Evolutionary conservation across 2,113 vertebrate species (phyloP).

Genomic region (Microcebus tavaratra): DNA sequence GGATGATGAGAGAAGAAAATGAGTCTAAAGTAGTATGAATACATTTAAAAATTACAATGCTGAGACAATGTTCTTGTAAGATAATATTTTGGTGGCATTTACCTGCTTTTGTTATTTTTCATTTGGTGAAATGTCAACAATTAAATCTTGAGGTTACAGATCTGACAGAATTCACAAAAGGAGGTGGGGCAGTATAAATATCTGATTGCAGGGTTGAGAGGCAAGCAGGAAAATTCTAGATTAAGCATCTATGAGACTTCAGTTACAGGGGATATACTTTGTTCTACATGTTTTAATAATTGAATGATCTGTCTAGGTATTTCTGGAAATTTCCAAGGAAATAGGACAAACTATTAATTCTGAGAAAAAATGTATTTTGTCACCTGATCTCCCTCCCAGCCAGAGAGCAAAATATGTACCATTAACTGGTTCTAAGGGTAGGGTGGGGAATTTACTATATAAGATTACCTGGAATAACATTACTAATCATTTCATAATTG

Average conservation of each 20-base stretch:
- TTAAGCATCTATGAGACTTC: neutral
- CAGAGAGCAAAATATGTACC: neutral
- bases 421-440: neutral
- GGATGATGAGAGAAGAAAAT: neutral
- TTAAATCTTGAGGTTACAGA: neutral
- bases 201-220: neutral
- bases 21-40: neutral
- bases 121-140: neutral
- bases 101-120: neutral
- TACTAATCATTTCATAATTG: neutral
- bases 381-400: neutral
- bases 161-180: neutral
- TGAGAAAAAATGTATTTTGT: neutral
- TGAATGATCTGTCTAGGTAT: neutral
- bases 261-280: neutral
- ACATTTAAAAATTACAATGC: neutral
- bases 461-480: neutral
- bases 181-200: neutral
- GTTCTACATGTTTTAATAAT: neutral
- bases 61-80: neutral
- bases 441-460: neutral
- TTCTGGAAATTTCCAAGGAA: slow-evolving; percentile 15
- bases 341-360: neutral
- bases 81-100: neutral
- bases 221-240: neutral